Conservation (phyloP, 2,888 invertebrate species). For the Colletes collaris region DNA sequence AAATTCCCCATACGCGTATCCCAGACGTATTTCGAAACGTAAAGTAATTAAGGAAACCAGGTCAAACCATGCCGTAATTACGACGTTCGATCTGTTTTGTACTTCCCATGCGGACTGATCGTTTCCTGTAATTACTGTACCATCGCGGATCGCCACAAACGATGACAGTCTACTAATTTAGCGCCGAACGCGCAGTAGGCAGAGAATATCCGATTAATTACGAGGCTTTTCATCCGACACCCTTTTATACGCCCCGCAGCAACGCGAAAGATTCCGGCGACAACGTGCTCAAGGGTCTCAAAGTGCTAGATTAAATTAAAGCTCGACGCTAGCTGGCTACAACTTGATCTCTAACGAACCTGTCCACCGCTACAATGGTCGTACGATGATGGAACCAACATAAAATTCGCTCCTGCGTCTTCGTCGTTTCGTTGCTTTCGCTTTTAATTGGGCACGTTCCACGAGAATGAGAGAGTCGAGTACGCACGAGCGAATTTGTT, state of each 20-base stretch:
- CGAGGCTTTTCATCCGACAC: slow-evolving; percentile 36
- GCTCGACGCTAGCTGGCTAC: not conserved
- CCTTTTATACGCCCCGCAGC: not conserved
- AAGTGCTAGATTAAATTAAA: slow-evolving; percentile 51
- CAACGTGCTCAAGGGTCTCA: slow-evolving; percentile 20
- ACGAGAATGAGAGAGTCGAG: not conserved
- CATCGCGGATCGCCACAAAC: slow-evolving; percentile 10
- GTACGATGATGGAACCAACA: not conserved
- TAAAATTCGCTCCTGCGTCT: not conserved
- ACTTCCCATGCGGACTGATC: slow-evolving; percentile 11
- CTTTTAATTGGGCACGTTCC: not conserved
- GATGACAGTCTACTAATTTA: slow-evolving; percentile 44
- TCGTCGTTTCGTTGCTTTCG: not conserved
- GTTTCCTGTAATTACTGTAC: slow-evolving; percentile 40
- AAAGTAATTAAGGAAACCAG: slow-evolving; percentile 6
- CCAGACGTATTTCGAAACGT: not conserved
- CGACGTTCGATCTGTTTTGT: slow-evolving; percentile 41
- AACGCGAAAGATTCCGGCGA: not conserved
- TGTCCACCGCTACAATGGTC: not conserved
- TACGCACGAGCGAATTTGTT: not conserved
- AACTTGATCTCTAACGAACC: slow-evolving; percentile 40
- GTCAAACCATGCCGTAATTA: slow-evolving; percentile 24
- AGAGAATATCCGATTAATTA: slow-evolving; percentile 52
- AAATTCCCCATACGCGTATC: not conserved
- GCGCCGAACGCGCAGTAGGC: not conserved